These are phyloP conservation scores for Paraplagusia blochii DNA, from an alignment of 2,113 vertebrate genomes.

Conservation along the genomic window DNA sequence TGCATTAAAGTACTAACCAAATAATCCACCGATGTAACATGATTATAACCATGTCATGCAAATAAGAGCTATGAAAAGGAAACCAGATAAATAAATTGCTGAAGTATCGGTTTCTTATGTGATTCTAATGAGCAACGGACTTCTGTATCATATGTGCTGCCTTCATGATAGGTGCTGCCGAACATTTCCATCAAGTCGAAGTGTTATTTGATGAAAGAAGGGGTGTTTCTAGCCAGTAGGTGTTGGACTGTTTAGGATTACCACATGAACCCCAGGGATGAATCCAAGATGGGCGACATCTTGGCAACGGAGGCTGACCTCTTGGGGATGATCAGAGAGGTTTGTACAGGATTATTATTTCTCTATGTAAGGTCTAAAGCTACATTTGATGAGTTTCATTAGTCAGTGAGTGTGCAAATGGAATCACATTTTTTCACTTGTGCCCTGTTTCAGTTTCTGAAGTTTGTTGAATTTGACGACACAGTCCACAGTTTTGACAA, in stretches of 20 bases:
- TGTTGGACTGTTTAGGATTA: slow-evolving; percentile 9
- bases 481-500: slow-evolving; percentile 84
- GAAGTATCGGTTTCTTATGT: no score
- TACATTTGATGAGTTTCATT: neutral
- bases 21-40: no score
- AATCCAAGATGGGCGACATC: slow-evolving; percentile 83
- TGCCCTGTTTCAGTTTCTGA: slow-evolving; percentile 81
- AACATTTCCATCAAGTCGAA: neutral
- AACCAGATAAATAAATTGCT: no score
- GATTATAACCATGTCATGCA: no score
- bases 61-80: no score
- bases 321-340: slow-evolving; percentile 89
- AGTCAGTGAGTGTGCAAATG: no score
- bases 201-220: slow-evolving; percentile 6
- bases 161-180: neutral
- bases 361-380: neutral
- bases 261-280: slow-evolving; percentile 57
- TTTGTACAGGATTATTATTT: neutral
- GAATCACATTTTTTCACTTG: neutral
- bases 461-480: slow-evolving; percentile 87
- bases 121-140: no score
- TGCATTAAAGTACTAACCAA: no score
- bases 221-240: neutral
- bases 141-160: neutral
- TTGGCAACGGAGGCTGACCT: slow-evolving; percentile 86